Evolutionary conservation across 1,140 invertebrate genomes (phyloP).

Genomic region (Nylanderia fulva): DNA sequence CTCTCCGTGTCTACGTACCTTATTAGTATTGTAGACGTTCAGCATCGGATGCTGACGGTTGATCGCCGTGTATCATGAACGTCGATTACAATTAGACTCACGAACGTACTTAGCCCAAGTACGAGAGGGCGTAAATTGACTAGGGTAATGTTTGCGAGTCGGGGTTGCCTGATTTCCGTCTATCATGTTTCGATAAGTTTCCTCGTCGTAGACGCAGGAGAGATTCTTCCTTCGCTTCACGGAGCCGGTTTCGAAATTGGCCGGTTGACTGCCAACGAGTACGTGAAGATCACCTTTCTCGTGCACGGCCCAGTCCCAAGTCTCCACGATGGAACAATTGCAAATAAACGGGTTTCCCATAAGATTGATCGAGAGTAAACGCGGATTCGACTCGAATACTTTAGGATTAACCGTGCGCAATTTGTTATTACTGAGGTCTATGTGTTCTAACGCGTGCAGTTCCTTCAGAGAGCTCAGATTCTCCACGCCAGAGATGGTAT

Average conservation of each 20-base stretch:
- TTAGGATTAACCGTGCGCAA: slow-evolving; percentile 87
- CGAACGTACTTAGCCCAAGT: slow-evolving; percentile 91
- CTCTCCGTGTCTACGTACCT: slow-evolving; percentile 28
- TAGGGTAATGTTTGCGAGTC: slow-evolving; percentile 86
- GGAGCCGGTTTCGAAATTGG: slow-evolving; percentile 85
- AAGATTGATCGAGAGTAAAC: slow-evolving; percentile 87
- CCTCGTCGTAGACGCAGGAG: slow-evolving; percentile 89
- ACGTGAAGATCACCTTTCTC: slow-evolving; percentile 89
- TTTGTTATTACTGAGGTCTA: slow-evolving; percentile 89
- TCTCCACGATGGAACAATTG: slow-evolving; percentile 89
- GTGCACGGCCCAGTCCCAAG: slow-evolving; percentile 91
- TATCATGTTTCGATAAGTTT: slow-evolving; percentile 85
- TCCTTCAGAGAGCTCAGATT: slow-evolving; percentile 87
- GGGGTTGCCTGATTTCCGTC: slow-evolving; percentile 85
- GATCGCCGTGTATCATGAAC: slow-evolving; percentile 79
- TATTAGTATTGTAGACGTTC: slow-evolving; percentile 40
- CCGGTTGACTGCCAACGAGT: slow-evolving; percentile 87
- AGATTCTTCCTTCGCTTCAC: slow-evolving; percentile 89
- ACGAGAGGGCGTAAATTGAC: slow-evolving; percentile 87
- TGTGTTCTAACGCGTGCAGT: slow-evolving; percentile 87
- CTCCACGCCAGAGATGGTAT: slow-evolving; percentile 86
- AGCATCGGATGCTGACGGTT: slow-evolving; percentile 71
- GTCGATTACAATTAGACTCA: slow-evolving; percentile 88
- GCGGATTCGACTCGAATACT: slow-evolving; percentile 86
- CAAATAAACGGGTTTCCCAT: slow-evolving; percentile 90